Base-by-base conservation (phyloP, 2,113 vertebrate species). In the Thunnus maccoyii region DNA sequence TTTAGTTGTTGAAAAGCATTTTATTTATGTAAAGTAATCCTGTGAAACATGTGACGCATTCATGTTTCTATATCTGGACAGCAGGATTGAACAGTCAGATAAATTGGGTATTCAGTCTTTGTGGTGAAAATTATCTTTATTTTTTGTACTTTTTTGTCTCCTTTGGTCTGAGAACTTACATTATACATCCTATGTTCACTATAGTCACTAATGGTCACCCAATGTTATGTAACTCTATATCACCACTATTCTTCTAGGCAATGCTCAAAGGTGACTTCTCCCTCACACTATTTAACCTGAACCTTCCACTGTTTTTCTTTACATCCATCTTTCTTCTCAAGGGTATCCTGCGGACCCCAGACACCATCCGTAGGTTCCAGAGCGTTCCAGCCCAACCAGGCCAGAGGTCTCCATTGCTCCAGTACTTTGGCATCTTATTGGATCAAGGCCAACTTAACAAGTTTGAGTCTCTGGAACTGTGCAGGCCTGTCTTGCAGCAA, bases 371-470 rank as follows among this genome's bases (percentile, higher is more conserved):
- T 15, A 95, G 97, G 3, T 99, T 99, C 94, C 98, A 99, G 94
- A 99, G 97, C 72, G 98, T 99, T 80, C 97, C 97, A 20, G 97
- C 98, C 25, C 98, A 99, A 83, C 97, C 97, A 0, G 98, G 98
- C 70, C 98, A 99, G 93, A 99, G 98, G 6, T 99, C 98, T 25
- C 98, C 98, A 27, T 90, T 99, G 52, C 97, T 99, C 72, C 98
- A 99, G 18, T 99, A 99, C 84, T 99, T 99, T 52, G 98, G 98
- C 72, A 99, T 99, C 83, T 95, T 99, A 77, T 93, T 99, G 89
- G 98, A 99, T 78, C 98, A 99, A 91, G 98, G 98, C 66, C 98
- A 99, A 73, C 96, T 99, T 51, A 99, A 99, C 90, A 99, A 99
- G 89, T 99, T 98, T 1, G 98, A 99, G 90, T 99, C 98, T 0